Evolutionary conservation across 2,113 vertebrate species (phyloP), one percentile per base, ranked within the genome.

Genomic region (Oostethus manadensis): DNA sequence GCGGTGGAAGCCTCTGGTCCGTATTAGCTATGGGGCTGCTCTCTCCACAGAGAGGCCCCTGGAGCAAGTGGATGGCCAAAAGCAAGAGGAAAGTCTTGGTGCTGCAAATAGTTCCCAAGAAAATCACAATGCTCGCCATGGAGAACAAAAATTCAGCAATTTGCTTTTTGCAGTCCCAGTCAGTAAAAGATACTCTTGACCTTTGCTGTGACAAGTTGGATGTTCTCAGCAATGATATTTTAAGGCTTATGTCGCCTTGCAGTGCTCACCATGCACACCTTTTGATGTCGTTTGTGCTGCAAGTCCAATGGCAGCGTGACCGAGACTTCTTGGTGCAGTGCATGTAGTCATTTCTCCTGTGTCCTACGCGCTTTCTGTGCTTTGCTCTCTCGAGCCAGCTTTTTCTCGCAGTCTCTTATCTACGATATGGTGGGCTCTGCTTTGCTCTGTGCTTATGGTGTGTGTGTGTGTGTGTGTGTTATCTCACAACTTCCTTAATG

Each of bases 401-500:
- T 88, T 91, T 88, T 90, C 89, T 90, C 88, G 84, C 84, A 80
- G 77, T 74, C 87, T 63, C 94, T 98, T 99, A 98, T 98, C 95
- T 94, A 62, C 54, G 72, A 87, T 70, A 91, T 87, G 89, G 90
- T 90, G 92, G 93, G 90, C 91, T 89, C 88, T 86, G 85, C 92
- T 91, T 90, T 91, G 93, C 92, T 93, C 62, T 67, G 70, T 77
- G 68, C 74, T 70, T 77, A 71, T 68, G 67, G 77, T 74, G 90
- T 93, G 76, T 71, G 56, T 71, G 70, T 69, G 57, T 70, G 76
- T 49, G 68, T 73, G 77, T 50, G 35, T 76, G 69, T 54, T 73
- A 96, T 98, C 96, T 93, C 73, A 56, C 90, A 89, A 91, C 91
- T 93, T 91, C 92, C 92, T 94, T 99, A 99, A 99, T 98, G 95